Evolutionary conservation across 2,888 invertebrate genomes (phyloP).

Genomic region (Yponomeuta evonymella): DNA sequence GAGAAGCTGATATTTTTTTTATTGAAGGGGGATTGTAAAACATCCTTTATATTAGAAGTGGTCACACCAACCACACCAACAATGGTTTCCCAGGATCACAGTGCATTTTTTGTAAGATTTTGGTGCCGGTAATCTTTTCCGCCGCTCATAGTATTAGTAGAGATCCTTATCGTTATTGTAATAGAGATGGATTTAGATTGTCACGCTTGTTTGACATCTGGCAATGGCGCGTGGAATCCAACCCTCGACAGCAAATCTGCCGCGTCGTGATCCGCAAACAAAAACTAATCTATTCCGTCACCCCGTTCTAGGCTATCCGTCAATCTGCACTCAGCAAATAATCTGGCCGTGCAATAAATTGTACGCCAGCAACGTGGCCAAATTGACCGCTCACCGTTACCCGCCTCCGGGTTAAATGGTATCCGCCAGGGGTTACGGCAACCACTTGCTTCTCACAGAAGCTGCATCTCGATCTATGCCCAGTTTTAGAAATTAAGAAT

Average conservation of each 20-base stretch:
- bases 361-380: neutral
- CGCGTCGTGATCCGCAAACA: neutral
- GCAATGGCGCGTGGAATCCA: no score
- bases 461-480: neutral
- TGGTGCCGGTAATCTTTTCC: neutral
- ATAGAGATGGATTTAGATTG: no score
- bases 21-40: no score
- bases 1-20: no score
- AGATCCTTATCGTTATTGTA: no score
- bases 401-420: conserved; percentile 35
- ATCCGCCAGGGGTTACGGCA: conserved; percentile 46
- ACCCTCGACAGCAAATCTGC: neutral
- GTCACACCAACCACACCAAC: no score
- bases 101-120: neutral
- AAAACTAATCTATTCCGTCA: neutral
- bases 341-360: conserved; percentile 1
- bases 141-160: no score
- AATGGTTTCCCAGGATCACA: neutral
- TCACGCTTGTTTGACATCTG: no score
- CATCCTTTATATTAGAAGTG: neutral
- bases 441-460: neutral
- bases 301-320: neutral
- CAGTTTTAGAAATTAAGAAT: no score
- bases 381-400: neutral
- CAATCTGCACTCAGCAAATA: conserved; percentile 3